These are phyloP conservation scores for Siniperca scherzeri DNA, from an alignment of 2,797 vertebrate species.

Conservation along the genomic window DNA sequence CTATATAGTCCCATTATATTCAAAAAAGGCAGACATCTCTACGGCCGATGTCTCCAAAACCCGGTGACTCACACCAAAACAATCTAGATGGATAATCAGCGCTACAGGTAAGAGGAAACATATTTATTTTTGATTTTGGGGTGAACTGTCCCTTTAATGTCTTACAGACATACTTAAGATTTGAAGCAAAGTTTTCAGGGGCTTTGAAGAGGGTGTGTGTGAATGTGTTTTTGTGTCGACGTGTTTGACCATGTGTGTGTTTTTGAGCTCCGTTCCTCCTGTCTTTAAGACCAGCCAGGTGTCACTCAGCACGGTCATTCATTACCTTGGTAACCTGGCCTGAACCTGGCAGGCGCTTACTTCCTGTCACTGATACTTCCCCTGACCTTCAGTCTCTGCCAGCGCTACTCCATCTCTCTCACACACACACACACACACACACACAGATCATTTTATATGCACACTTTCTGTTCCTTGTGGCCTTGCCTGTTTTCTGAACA, in stretches of 20 bases:
- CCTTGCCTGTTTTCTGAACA: constrained; percentile 37
- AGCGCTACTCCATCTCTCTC: constrained; percentile 64
- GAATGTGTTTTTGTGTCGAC: constrained; percentile 10
- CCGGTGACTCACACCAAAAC: too few relatives aligned
- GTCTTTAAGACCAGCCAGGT: constrained; percentile 84
- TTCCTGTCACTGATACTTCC: constrained; percentile 94
- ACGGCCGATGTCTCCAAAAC: too few relatives aligned
- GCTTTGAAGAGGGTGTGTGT: background rate
- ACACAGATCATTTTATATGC: constrained; percentile 12
- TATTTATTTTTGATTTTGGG: too few relatives aligned
- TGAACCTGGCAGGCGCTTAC: constrained; percentile 84
- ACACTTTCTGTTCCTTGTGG: constrained; percentile 26
- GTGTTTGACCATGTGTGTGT: constrained; percentile 21
- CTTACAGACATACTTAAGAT: background rate
- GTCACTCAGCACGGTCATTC: constrained; percentile 87
- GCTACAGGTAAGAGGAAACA: too few relatives aligned
- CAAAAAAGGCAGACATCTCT: too few relatives aligned
- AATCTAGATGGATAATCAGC: too few relatives aligned
- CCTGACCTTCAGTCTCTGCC: constrained; percentile 89
- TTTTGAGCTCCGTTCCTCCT: constrained; percentile 46
- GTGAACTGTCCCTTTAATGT: too few relatives aligned
- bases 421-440: constrained; percentile 6
- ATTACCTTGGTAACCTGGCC: constrained; percentile 87
- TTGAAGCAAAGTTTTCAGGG: background rate
- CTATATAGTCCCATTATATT: too few relatives aligned